phyloP scores from a whole-genome alignment of 1,140 invertebrate species.

The Zaprionus ghesquierei region DNA sequence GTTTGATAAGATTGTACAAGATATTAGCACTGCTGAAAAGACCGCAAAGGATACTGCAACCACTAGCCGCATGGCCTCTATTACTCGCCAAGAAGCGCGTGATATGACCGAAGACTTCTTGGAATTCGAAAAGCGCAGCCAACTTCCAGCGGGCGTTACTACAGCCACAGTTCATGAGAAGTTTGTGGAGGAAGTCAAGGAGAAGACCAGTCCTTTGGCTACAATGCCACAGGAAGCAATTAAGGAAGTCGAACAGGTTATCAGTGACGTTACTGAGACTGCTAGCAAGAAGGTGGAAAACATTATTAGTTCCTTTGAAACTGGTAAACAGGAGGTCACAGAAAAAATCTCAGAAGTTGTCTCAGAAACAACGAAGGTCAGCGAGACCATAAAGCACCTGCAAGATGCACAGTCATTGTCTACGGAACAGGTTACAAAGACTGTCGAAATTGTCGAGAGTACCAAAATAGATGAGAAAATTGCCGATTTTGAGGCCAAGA shows the following conservation, averaged over 20 bases:
- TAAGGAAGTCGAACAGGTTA: conserved; percentile 59
- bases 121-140: conserved; percentile 71
- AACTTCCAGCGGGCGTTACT: conserved; percentile 51
- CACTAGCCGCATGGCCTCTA: conserved; percentile 51
- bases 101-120: conserved; percentile 77
- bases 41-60: conserved; percentile 48
- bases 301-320: conserved; percentile 66
- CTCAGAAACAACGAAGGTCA: conserved; percentile 60
- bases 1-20: conserved; percentile 71
- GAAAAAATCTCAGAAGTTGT: conserved; percentile 6
- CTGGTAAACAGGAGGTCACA: conserved; percentile 35
- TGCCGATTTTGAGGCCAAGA: conserved; percentile 76
- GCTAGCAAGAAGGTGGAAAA: conserved; percentile 69
- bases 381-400: conserved; percentile 68
- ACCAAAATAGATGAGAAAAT: conserved; percentile 76
- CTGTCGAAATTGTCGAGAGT: conserved; percentile 49
- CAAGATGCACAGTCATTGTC: conserved; percentile 51
- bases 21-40: conserved; percentile 71
- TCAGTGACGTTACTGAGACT: conserved; percentile 63
- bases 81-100: conserved; percentile 67
- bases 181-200: conserved; percentile 73
- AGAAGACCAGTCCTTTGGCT: conserved; percentile 61
- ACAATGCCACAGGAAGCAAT: conserved; percentile 56
- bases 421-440: conserved; percentile 47
- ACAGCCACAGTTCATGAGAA: conserved; percentile 65